Evolutionary conservation across 2,113 vertebrate genomes (phyloP), one percentile per base, ranked within the genome.

Genomic region (Cheirogaleus medius): DNA sequence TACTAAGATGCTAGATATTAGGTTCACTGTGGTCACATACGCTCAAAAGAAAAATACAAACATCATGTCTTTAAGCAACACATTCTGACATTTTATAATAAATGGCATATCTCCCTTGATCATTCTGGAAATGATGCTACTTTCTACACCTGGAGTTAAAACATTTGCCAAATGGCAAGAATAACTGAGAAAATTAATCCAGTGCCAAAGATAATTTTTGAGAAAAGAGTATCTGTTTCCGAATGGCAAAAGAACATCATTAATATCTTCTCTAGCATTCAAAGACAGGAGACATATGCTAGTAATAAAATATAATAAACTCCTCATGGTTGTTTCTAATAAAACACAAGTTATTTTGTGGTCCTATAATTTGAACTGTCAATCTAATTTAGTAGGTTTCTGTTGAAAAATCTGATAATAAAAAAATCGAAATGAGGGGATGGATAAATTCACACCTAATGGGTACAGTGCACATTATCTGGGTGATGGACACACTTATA

Each of bases 251-350:
- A 95, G 92, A 97, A 74, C 73, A 83, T 91, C 80, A 86, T 84
- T 93, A 93, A 39, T 95, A 78, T 93, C 44, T 91, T 91, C 82
- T 63, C 12, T 58, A 86, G 71, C 27, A 29, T 84, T 90, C 86
- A 52, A 94, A 95, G 94, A 77, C 54, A 78, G 58, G 74, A 85
- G 88, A 95, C 89, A 98, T 96, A 96, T 97, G 89, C 85, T 97
- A 60, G 66, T 87, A 77, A 95, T 93, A 87, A 94, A 82, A 54
- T 17, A 69, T 56, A 63, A 88, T 87, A 87, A 95, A 77, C 54
- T 63, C n/a, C 18, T 94, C 63, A 32, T 96, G 87, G 52, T 81
- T 82, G 37, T 96, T 94, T 96, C 68, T 13, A 94, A 21, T 92
- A 88, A 96, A 80, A 77, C 12, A 68, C 32, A 81, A 91, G 74